Base-by-base conservation (phyloP, 2,888 invertebrate species). In the Athalia rosae region DNA sequence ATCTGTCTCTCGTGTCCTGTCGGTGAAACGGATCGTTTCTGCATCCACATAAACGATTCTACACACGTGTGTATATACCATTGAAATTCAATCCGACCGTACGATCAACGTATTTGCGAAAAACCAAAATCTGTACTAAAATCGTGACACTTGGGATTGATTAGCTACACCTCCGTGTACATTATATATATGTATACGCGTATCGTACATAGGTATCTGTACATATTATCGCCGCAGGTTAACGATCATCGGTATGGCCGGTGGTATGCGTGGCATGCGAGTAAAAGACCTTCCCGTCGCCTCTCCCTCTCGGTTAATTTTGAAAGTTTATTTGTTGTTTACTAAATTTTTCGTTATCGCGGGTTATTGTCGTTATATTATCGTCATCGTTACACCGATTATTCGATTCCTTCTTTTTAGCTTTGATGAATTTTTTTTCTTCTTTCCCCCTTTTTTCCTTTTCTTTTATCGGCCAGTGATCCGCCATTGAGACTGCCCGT, bases 201-300 rank as follows among this genome's bases (percentile, higher is more conserved):
- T 43, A 58, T 61, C 45, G 58, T 71, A 58, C 28, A 28, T 28
- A 2, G 0, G 28, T 2, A n/a, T n/a, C n/a, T n/a, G n/a, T n/a
- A n/a, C n/a, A 28, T 2, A 28, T 28, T 28, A 28, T 28, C 58
- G 71, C 58, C 58, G 50, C 58, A 71, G 71, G 43, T 71, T 71
- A 71, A n/a, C 45, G 71, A 71, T 71, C 28, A 28, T 15, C 48
- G 74, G 74, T 74, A 74, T 74, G 74, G 48, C 50, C 45, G 28
- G 43, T 67, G 71, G 43, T 74, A 74, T 74, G 61, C 74, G 13
- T 28, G 74, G 74, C 47, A 74, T 74, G 74, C 74, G 47, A 50
- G 74, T 74, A 74, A 48, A 59, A 9, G 48, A 59, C 74, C 61
- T 71, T 45, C 74, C 8, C 11, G 11, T 7, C 15, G 6, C 56